phyloP scores from a whole-genome alignment of 2,113 vertebrate species.

The Microtus pennsylvanicus region DNA sequence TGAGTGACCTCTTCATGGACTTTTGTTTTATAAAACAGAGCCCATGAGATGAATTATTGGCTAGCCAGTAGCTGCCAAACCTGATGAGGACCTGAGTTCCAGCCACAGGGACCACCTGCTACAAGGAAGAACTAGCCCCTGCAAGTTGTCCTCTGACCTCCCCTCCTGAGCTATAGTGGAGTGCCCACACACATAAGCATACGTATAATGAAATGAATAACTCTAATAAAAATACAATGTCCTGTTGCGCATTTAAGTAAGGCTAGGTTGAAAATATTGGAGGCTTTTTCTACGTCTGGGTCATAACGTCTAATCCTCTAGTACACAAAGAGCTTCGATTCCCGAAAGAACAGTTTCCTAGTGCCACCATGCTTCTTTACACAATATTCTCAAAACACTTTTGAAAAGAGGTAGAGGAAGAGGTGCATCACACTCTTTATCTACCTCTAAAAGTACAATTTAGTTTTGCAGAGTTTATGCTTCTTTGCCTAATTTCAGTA shows the following conservation, averaged over 20 bases:
- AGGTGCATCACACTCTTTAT: not conserved
- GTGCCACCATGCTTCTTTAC: not conserved
- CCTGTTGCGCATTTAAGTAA: not conserved
- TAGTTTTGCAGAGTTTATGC: not conserved
- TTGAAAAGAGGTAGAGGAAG: not conserved
- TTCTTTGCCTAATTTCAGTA: not conserved
- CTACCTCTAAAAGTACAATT: constrained; percentile 27
- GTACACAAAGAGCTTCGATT: not conserved
- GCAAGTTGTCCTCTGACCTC: not conserved
- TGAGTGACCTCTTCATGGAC: not conserved
- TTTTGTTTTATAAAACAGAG: not conserved
- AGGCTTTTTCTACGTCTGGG: not conserved
- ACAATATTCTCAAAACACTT: not conserved
- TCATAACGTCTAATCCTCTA: not conserved
- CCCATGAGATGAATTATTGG: no score
- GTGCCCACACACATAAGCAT: not conserved
- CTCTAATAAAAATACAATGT: not conserved
- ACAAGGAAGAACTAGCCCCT: no score
- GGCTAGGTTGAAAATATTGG: not conserved
- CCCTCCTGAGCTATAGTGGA: no score
- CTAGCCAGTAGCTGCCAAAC: not conserved
- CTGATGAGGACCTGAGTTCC: not conserved
- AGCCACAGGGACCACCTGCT: not conserved
- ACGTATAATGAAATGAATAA: not conserved
- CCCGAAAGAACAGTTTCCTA: not conserved